Percentiles rank a stretch among this genome's conserved stretches.
Evolutionary conservation across 2,888 invertebrate genomes (phyloP).

Genomic region (Ligdia adustata): DNA sequence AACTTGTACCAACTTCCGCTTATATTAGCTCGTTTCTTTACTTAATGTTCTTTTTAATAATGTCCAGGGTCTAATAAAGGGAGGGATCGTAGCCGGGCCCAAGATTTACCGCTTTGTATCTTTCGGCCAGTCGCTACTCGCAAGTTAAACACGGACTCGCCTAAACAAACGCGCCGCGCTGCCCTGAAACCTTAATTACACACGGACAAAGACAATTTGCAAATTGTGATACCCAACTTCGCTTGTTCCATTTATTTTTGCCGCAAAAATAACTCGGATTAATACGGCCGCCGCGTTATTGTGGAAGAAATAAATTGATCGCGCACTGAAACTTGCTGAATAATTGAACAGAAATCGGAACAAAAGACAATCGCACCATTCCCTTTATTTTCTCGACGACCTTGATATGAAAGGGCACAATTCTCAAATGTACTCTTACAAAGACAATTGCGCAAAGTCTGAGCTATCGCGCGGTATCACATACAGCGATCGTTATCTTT

Average conservation of each 20-base stretch:
- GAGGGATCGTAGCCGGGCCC: constrained; percentile 14
- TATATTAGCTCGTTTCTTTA: constrained; percentile 9
- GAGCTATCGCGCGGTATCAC: constrained; percentile 47
- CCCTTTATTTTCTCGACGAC: constrained; percentile 21
- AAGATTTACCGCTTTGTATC: constrained; percentile 34
- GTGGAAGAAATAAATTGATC: constrained; percentile 12
- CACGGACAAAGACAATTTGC: constrained; percentile 33
- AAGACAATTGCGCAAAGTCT: constrained; percentile 44
- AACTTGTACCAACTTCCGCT: not conserved
- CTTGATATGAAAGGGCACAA: constrained; percentile 16
- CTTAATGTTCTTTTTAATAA: constrained; percentile 34
- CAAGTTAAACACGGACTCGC: constrained; percentile 36
- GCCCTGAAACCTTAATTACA: constrained; percentile 32
- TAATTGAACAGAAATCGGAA: constrained; percentile 22
- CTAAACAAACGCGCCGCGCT: constrained; percentile 30
- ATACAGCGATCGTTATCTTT: constrained; percentile 57
- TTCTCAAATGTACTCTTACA: constrained; percentile 9
- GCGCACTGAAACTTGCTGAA: constrained; percentile 21
- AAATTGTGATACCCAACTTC: constrained; percentile 36
- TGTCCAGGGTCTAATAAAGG: constrained; percentile 24
- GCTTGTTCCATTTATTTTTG: constrained; percentile 5
- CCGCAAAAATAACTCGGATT: not conserved
- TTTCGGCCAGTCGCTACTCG: constrained; percentile 27
- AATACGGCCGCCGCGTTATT: not conserved
- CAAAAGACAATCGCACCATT: constrained; percentile 22